A percentile compares a stretch with the other conserved stretches of the same genome.
Conservation (phyloP, 2,888 invertebrate species). For the Drosophila prolongata region DNA sequence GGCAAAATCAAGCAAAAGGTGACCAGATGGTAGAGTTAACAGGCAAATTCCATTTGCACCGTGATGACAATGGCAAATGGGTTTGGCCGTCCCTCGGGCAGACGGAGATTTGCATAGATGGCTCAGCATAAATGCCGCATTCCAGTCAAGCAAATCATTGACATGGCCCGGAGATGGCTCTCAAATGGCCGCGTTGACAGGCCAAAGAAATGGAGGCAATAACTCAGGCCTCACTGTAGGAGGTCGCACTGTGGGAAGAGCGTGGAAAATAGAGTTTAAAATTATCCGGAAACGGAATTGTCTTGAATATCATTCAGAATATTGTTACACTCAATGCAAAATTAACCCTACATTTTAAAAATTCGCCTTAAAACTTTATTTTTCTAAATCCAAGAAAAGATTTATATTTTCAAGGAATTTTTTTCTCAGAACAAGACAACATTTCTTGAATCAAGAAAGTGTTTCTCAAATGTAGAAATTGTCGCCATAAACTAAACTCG, state of each 20-base stretch:
- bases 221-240: conserved; percentile 18
- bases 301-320: too few relatives aligned
- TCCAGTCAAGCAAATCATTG: conserved; percentile 46
- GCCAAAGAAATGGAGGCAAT: conserved; percentile 16
- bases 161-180: conserved; percentile 22
- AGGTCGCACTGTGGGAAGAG: not conserved
- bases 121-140: conserved; percentile 55
- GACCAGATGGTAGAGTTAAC: conserved; percentile 56
- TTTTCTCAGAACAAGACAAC: too few relatives aligned
- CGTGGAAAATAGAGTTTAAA: not conserved
- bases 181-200: conserved; percentile 19
- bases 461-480: too few relatives aligned
- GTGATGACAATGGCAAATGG: conserved; percentile 36
- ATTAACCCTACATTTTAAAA: too few relatives aligned
- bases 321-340: too few relatives aligned
- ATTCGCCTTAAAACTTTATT: too few relatives aligned
- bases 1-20: conserved; percentile 6
- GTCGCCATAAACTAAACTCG: too few relatives aligned
- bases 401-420: too few relatives aligned
- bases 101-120: conserved; percentile 52
- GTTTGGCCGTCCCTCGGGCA: conserved; percentile 8
- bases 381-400: too few relatives aligned
- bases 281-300: too few relatives aligned
- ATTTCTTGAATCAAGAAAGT: too few relatives aligned
- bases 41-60: conserved; percentile 56